phyloP scores from a whole-genome alignment of 2,797 vertebrate species.

The Dryobates pubescens region DNA sequence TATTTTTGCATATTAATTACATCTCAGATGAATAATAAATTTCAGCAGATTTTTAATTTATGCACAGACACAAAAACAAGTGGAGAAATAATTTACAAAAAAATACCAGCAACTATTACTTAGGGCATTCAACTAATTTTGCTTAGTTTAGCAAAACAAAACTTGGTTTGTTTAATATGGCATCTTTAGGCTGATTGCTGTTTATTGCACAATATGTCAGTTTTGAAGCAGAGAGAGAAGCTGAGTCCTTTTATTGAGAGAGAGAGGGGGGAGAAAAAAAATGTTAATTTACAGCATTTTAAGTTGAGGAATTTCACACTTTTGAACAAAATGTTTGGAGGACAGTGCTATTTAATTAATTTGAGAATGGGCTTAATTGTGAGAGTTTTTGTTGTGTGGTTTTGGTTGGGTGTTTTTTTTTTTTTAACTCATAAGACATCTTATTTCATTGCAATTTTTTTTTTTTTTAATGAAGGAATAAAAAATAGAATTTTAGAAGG shows the following conservation, averaged over 20 bases:
- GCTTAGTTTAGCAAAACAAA: conserved; percentile 91
- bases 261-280: conserved; percentile 36
- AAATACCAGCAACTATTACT: conserved; percentile 94
- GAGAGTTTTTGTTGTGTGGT: neutral
- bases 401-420: too few relatives aligned
- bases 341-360: conserved; percentile 72
- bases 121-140: conserved; percentile 94
- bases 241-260: conserved; percentile 66
- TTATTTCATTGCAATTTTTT: conserved; percentile 24
- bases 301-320: conserved; percentile 73
- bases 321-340: conserved; percentile 73
- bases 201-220: conserved; percentile 82
- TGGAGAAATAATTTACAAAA: conserved; percentile 94
- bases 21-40: conserved; percentile 99
- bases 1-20: conserved; percentile 99
- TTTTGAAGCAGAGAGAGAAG: conserved; percentile 77
- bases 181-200: conserved; percentile 83
- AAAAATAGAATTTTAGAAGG: conserved; percentile 38
- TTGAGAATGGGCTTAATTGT: conserved; percentile 68
- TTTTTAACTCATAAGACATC: conserved; percentile 56
- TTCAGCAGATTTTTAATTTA: conserved; percentile 99
- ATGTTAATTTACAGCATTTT: conserved; percentile 76
- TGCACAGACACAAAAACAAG: conserved; percentile 97
- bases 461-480: conserved; percentile 54
- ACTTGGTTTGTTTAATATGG: conserved; percentile 86